Evolutionary conservation across 1,140 invertebrate species (phyloP).

Genomic region (Stegodyphus dumicola): DNA sequence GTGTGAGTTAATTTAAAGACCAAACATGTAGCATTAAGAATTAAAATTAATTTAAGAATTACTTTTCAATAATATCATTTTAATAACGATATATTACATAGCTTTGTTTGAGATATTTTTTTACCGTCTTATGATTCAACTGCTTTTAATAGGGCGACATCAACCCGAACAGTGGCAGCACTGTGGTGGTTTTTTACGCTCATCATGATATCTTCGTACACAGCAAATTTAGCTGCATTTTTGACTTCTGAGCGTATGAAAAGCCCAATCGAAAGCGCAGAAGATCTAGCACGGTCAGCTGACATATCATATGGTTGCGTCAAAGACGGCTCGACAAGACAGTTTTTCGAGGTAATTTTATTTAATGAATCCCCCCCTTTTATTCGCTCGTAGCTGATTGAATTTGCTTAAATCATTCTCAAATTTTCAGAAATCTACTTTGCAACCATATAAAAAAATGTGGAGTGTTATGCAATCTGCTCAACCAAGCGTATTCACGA

Average conservation of each 20-base stretch:
- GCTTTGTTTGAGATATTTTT: no score
- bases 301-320: conserved; percentile 97
- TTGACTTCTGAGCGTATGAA: conserved; percentile 73
- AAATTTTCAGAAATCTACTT: conserved; percentile 68
- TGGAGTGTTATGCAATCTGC: conserved; percentile 70
- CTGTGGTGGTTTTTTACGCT: conserved; percentile 75
- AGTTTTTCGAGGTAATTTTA: conserved; percentile 84
- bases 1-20: no score
- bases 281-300: conserved; percentile 86
- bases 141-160: conserved; percentile 77
- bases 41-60: no score
- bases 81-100: no score
- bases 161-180: conserved; percentile 84
- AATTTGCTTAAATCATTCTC: not conserved
- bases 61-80: no score
- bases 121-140: conserved; percentile 66
- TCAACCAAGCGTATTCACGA: conserved; percentile 72
- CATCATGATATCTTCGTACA: conserved; percentile 73
- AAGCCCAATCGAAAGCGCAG: conserved; percentile 83
- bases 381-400: no score
- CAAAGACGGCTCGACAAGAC: conserved; percentile 89
- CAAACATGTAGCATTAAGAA: no score
- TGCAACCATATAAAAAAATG: conserved; percentile 72
- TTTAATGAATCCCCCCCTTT: no score
- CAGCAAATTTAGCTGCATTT: conserved; percentile 73